Base-by-base conservation (phyloP, 2,888 invertebrate genomes). In the Apocheima hispidaria region DNA sequence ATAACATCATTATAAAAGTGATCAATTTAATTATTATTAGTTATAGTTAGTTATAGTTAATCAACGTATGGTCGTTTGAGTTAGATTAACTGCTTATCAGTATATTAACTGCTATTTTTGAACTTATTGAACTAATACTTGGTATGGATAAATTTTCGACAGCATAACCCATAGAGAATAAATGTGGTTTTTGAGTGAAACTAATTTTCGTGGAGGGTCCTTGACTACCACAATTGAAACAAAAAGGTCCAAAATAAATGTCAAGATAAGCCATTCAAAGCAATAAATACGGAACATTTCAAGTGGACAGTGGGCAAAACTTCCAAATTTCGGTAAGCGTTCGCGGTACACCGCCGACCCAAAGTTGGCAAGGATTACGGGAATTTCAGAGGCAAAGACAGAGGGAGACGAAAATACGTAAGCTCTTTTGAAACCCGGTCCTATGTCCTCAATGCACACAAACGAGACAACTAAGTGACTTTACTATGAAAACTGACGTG, bases 311-410 rank as follows among this genome's bases (percentile, higher is more conserved):
- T 75, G 77, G 77, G 74, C 75, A 74, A 79, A 81, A 84, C 80
- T 83, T 82, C 74, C 54, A 72, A 73, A 73, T 77, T 74, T 71
- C 59, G 69, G 74, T 68, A 73, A 78, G 75, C 76, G 79, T 74
- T 73, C 82, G 86, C 79, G 86, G 86, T 78, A 60, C 58, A 71
- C 84, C 81, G 58, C 78, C 55, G 65, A 77, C 77, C 82, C 75
- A 65, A 74, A 70, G 71, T 72, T 71, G 78, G 75, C 75, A 74
- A 67, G 79, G 84, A 82, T 84, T 79, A 79, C 76, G 70, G 72
- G 72, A 72, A 72, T 70, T 72, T 69, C 68, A 65, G 63, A 68
- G 64, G 44, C 60, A 62, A 66, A 68, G 68, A 65, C 68, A 68
- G 65, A 53, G 60, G 50, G 56, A 58, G 52, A 40, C 44, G 48